Conservation (phyloP, 2,888 invertebrate species). For the Morinoia aosen region DNA sequence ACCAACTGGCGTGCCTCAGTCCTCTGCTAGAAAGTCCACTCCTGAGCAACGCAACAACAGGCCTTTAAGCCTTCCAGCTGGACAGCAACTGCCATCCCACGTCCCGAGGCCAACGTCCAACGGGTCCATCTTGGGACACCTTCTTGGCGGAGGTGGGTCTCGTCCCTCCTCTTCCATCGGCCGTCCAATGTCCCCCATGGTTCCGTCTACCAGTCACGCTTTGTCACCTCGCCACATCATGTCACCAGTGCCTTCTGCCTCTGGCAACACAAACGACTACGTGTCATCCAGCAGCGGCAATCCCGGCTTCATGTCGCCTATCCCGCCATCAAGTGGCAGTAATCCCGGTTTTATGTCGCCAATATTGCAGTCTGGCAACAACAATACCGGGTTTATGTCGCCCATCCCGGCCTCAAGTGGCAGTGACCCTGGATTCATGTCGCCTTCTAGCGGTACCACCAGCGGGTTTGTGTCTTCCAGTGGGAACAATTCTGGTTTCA, state of each 20-base stretch:
- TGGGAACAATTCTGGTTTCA: background rate
- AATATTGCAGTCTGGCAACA: background rate
- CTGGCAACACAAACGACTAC: background rate
- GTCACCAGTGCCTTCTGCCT: background rate
- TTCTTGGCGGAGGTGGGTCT: background rate
- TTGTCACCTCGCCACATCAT: constrained; percentile 37
- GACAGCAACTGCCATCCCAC: constrained; percentile 16
- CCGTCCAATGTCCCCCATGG: constrained; percentile 38
- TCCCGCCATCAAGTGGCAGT: background rate
- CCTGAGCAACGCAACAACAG: constrained; percentile 21
- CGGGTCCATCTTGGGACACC: constrained; percentile 5
- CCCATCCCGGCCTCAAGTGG: background rate
- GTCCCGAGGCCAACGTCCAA: background rate
- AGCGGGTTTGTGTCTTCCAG: background rate
- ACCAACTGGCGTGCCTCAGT: background rate
- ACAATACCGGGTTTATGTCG: background rate
- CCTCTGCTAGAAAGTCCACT: background rate
- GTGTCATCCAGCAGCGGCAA: background rate
- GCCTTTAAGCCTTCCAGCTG: constrained; percentile 2
- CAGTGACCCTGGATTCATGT: background rate
- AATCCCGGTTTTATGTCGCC: background rate
- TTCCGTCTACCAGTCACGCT: background rate
- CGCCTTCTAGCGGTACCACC: background rate
- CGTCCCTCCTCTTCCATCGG: background rate
- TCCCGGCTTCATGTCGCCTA: background rate